phyloP scores from a whole-genome alignment of 2,113 vertebrate species.

The Mobula birostris region DNA sequence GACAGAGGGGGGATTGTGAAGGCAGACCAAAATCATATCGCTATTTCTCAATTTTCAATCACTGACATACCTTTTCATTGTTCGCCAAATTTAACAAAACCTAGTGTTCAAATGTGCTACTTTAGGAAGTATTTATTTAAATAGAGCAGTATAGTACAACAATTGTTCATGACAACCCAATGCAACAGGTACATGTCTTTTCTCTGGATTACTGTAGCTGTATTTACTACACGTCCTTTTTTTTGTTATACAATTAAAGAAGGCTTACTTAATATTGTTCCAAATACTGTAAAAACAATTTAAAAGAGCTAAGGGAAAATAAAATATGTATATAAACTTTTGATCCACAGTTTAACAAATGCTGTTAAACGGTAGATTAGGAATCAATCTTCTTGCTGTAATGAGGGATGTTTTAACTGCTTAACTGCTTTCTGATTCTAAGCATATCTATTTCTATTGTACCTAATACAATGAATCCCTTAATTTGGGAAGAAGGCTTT shows the following conservation, averaged over 20 bases:
- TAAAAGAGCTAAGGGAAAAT: neutral
- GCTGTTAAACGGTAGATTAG: neutral
- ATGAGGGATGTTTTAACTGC: neutral
- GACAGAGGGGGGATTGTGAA: neutral
- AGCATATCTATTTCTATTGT: neutral
- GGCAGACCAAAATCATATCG: neutral
- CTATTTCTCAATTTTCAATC: neutral
- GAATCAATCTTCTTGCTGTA: neutral
- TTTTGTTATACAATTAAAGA: neutral
- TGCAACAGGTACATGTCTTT: neutral
- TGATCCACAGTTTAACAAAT: neutral
- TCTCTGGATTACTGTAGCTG: neutral
- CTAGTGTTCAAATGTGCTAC: neutral
- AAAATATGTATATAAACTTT: neutral
- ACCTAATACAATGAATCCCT: neutral
- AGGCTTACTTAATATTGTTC: neutral
- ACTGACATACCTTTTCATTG: neutral
- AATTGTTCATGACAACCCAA: neutral
- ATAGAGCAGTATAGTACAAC: neutral
- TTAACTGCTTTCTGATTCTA: neutral
- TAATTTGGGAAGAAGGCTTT: neutral
- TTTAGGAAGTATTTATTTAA: neutral
- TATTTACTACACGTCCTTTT: neutral
- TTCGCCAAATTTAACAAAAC: neutral
- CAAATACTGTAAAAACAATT: neutral